Base-by-base conservation (phyloP, 2,888 invertebrate species). In the Trisateles emortualis region DNA sequence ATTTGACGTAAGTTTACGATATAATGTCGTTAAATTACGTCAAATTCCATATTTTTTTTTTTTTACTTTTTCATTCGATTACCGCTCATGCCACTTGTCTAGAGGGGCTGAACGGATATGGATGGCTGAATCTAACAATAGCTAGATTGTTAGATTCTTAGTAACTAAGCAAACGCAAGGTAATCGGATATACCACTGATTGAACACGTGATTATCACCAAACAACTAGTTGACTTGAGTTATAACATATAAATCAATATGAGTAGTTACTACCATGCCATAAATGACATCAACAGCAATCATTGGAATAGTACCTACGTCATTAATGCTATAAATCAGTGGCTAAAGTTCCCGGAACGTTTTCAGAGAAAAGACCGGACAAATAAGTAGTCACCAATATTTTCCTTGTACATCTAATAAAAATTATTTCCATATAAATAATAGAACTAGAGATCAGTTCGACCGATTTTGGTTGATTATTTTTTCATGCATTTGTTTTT, bases 301-400 rank as follows among this genome's bases (percentile, higher is more conserved):
- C 10, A n/a, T 19, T 22, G 19, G 22, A 47, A 47, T 30, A 39
- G 39, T 39, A 47, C 26, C 1, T 4, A 26, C 26, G 45, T 33
- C 36, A 29, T 29, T 29, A 29, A 4, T 9, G 33, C 36, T 29
- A 6, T 39, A 47, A 47, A 47, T 32, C 22, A 35, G 11, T 11
- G 6, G n/a, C 29, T 26, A 30, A n/a, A 10, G 16, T 29, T 26
- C 22, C 13, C 2, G 5, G 16, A 45, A 14, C 16, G n/a, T 16
- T 22, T 41, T 48, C 24, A 16, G 41, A 48, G 32, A 30, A 30
- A 32, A 42, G 17, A 29, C 14, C n/a, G n/a, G n/a, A n/a, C 19
- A 22, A 24, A 11, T 13, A 3, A 1, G 13, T 24, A 26, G 40
- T 14, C 22, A 8, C 11, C n/a, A n/a, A n/a, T n/a, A n/a, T n/a